Base-by-base conservation (phyloP, 2,888 invertebrate genomes). In the Diarsia rubi region DNA sequence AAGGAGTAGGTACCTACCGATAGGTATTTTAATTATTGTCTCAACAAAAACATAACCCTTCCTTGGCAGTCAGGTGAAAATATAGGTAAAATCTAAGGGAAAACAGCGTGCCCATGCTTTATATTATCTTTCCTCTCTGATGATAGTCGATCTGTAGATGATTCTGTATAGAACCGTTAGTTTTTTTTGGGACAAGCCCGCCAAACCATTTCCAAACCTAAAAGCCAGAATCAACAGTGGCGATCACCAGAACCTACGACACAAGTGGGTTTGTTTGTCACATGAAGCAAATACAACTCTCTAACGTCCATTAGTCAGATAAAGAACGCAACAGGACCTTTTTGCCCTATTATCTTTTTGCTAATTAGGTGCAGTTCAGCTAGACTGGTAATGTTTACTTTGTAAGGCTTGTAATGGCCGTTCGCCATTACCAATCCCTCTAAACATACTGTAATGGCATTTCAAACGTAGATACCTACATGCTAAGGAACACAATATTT, bases 251-350 rank as follows among this genome's bases (percentile, higher is more conserved):
- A 37, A 37, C 8, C 6, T 14, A 45, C 3, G 24, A 37, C 14
- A n/a, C 14, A 24, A 31, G 44, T 54, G 11, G 14, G 19, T 70
- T 70, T 70, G 19, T 57, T 69, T 49, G 21, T 68, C 2, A 11
- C 31, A 31, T 45, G 3, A 57, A 45, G 8, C 45, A 57, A 71
- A 47, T 37, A 21, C 16, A 70, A n/a, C 12, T 1, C n/a, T 19
- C 3, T 66, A 49, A 49, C 42, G 21, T 42, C 49, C 52, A 70
- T 68, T 42, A 69, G 2, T 49, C 31, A 4, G 16, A 16, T 27
- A 57, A 16, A 57, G 16, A 63, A 42, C 9, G 31, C 16, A 45
- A 45, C 16, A 45, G 27, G 8, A 64, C 24, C 44, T 44, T n/a
- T 71, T 19, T 54, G 57, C 24, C 52, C 21, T 65, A 49, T 49